Evolutionary conservation across 1,140 invertebrate species (phyloP), one percentile per base, ranked within the genome.

Genomic region (Paralvinella palmiformis): DNA sequence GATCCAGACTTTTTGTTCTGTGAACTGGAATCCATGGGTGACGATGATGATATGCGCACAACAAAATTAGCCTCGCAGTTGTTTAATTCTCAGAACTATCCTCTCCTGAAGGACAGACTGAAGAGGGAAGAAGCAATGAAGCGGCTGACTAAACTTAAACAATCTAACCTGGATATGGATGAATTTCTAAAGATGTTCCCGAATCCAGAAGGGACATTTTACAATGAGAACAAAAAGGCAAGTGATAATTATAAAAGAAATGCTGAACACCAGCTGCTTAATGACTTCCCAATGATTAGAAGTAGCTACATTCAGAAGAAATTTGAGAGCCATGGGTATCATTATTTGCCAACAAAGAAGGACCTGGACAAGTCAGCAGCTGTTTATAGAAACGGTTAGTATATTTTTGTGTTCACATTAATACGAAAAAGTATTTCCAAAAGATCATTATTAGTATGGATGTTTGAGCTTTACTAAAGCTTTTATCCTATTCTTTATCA

Each of bases 161-260:
- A 67, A 53, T 62, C 72, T 53, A 61, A 82, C 2, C 84, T 86
- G 59, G 65, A 81, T 33, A 70, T 85, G 3, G 70, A 81, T 37
- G 76, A 83, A 20, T 86, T 86, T 71, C 62, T 87, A 2, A 71
- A 82, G 37, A 75, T 82, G 22, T 84, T 86, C 75, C 82, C 85
- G 24, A 76, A 85, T 65, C 86, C 86, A 13, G 69, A 82, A 53
- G 67, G 71, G 20, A 73, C 81, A 60, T 86, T 86, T 71, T 69
- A 73, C 57, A 69, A 85, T 73, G 65, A 66, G 13, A 75, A 75
- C 0, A 77, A 81, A 66, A 61, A 70, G 22, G 75, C 78, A 59
- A 72, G 69, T 53, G 57, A 69, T n/a, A 69, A 59, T 31, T 81
- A 81, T 61, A 72, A 71, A 59, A 66, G 71, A 17, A 75, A 79